Evolutionary conservation across 2,888 invertebrate genomes (phyloP), one percentile per base, ranked within the genome.

Genomic region (Drosophila putrida): DNA sequence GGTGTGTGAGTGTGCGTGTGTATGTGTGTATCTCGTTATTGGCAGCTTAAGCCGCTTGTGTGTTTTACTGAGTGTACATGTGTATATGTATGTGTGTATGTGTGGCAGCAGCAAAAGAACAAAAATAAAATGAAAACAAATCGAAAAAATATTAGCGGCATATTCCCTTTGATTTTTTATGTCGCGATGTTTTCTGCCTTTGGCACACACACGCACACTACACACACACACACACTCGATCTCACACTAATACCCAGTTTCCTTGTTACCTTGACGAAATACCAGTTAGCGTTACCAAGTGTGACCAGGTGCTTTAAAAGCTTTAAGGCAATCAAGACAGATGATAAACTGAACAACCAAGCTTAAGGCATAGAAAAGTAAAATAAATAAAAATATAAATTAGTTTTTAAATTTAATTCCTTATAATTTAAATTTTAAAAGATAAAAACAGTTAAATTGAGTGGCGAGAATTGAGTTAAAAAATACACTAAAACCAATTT

Each of bases 131-230:
- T 62, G 65, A 43, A 39, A 81, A 81, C 82, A 84, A 87, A 84
- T 86, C 87, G 78, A 75, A 75, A 71, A 75, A 65, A 86, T 83
- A 86, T 86, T 82, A 83, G 75, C 81, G 67, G 69, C 75, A 75
- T 87, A 73, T 82, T 81, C 61, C 65, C 67, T 86, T 86, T 86
- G 75, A 84, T 81, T 87, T 85, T 82, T 83, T 86, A 75, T 82
- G 86, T 78, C 66, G 61, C 73, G 54, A 60, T 65, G 49, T 53
- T 62, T 69, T 53, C 43, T 44, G 58, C 61, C 62, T 10, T 13
- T 35, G 51, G 50, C 69, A 54, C 38, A 58, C 44, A 46, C 44
- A 46, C 33, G 27, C 28, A 54, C 31, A 46, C 33, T n/a, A 58
- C 44, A 57, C 49, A 43, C 43, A 27, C 20, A 44, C 31, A 51